Evolutionary conservation across 92 coral and sea anemone species (phyloP).

Genomic region (Paramuricea clavata): DNA sequence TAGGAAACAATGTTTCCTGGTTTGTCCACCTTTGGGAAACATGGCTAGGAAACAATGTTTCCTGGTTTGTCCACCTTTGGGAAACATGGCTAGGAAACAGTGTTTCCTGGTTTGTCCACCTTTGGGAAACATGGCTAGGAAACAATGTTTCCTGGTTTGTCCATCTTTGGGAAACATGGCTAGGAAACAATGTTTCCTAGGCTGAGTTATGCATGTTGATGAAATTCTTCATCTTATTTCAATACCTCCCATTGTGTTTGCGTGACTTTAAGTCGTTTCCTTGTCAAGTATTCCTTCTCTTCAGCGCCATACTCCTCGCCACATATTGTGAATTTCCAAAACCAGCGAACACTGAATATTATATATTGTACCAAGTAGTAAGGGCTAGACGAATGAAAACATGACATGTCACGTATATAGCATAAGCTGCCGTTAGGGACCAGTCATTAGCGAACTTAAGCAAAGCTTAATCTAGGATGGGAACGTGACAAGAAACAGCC

Average conservation of each 20-base stretch:
- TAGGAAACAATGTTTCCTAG: not conserved
- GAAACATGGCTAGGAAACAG: too few species aligned
- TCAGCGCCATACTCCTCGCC: conserved; percentile 88
- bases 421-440: too few species aligned
- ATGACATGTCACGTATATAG: not conserved
- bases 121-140: too few species aligned
- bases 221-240: not conserved
- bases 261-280: conserved; percentile 77
- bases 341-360: conserved; percentile 86
- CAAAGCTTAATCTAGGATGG: too few species aligned
- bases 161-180: too few species aligned
- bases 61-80: too few species aligned
- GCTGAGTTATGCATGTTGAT: not conserved
- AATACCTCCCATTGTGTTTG: conserved; percentile 89
- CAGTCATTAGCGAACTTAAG: too few species aligned
- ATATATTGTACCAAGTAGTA: conserved; percentile 80
- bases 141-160: too few species aligned
- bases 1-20: not conserved
- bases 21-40: too few species aligned
- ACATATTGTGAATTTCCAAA: conserved; percentile 87
- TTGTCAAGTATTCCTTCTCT: conserved; percentile 84
- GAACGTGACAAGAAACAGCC: too few species aligned
- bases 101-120: not conserved
- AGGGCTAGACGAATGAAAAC: conserved; percentile 64
- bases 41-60: too few species aligned